Conservation (phyloP, 2,888 invertebrate genomes). For the Steromphala cineraria region DNA sequence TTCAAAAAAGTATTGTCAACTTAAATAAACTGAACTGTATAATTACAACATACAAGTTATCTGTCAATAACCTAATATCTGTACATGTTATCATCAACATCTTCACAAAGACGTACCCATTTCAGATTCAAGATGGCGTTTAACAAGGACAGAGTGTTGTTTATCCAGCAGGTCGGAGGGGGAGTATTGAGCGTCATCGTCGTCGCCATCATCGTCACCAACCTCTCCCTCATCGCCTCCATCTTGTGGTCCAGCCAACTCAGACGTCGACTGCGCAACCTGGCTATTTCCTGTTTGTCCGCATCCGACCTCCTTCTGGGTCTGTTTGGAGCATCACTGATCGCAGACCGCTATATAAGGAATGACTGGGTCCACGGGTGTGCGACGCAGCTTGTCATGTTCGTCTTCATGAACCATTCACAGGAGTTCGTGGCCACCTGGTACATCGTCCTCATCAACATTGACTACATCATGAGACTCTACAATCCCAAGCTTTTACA, state of each 20-base stretch:
- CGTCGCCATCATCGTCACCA: not conserved
- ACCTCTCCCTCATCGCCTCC: not conserved
- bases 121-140: conserved; percentile 6
- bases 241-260: not conserved
- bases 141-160: not conserved
- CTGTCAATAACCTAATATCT: no score
- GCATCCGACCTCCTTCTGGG: not conserved
- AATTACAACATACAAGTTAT: no score
- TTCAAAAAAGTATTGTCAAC: no score
- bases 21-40: no score
- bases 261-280: not conserved
- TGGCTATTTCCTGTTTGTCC: not conserved
- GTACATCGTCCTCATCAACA: not conserved
- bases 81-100: no score
- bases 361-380: not conserved
- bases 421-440: not conserved
- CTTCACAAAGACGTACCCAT: not conserved
- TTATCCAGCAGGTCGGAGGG: not conserved
- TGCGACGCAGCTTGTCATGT: not conserved
- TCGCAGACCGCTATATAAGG: not conserved
- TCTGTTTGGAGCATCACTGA: not conserved
- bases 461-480: not conserved
- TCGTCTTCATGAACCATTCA: not conserved
- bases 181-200: not conserved
- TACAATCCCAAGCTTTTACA: not conserved